phyloP scores from a whole-genome alignment of 1,140 invertebrate genomes.

The Orchestia grillus region DNA sequence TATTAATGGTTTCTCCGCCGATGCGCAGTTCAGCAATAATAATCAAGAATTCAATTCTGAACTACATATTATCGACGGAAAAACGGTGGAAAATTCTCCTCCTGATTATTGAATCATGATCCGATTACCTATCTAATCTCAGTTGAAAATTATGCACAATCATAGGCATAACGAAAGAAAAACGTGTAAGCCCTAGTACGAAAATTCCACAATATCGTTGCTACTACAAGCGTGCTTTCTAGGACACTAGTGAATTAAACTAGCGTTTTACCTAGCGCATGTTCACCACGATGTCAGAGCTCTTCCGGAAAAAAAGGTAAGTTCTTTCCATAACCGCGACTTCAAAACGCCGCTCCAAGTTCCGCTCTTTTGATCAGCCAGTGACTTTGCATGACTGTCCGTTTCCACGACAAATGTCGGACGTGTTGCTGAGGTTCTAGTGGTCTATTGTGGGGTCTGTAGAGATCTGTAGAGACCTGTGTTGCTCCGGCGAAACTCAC shows the following conservation, averaged over 20 bases:
- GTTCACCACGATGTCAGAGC: not conserved
- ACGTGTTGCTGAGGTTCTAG: not conserved
- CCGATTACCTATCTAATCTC: no score
- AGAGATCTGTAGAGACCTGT: not conserved
- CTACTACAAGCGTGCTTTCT: not conserved
- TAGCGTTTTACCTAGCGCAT: not conserved
- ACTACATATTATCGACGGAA: no score
- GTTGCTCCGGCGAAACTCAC: not conserved
- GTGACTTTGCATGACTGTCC: conserved; percentile 14
- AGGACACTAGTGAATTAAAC: not conserved
- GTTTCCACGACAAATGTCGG: conserved; percentile 8
- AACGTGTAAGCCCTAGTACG: no score
- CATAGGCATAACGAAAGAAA: no score
- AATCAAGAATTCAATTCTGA: no score
- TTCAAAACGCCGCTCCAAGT: not conserved
- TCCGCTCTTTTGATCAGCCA: not conserved
- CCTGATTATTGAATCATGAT: no score
- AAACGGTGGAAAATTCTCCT: no score
- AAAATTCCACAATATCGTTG: no score
- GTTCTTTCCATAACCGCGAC: not conserved
- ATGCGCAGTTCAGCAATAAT: no score
- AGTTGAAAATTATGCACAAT: no score
- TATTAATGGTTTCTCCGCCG: no score
- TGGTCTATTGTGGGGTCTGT: not conserved
- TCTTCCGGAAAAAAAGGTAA: not conserved